These are phyloP conservation scores for Toxostoma redivivum DNA, from an alignment of 2,113 vertebrate species.

Conservation along the genomic window DNA sequence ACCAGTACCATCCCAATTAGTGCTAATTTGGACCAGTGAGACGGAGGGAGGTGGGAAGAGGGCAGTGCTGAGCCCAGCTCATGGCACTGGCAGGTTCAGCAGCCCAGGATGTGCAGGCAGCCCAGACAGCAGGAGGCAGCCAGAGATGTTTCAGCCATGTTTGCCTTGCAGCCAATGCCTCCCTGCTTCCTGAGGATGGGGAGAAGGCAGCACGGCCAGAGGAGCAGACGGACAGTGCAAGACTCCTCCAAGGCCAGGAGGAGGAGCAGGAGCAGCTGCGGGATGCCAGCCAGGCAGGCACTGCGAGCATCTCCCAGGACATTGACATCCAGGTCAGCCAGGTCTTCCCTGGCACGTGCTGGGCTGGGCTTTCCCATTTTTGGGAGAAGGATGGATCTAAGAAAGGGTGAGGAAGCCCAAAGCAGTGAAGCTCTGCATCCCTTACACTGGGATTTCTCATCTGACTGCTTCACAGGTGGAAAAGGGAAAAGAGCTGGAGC, in stretches of 20 bases:
- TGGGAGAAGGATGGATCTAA: rapidly evolving
- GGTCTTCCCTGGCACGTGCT: neutral
- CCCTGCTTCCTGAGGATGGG: neutral
- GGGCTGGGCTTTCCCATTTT: neutral
- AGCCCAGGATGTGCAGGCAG: neutral
- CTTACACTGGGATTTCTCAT: neutral
- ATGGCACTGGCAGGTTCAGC: rapidly evolving
- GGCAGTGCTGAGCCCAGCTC: neutral
- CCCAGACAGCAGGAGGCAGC: neutral
- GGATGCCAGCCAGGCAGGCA: neutral
- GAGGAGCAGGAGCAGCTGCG: slow-evolving; percentile 11
- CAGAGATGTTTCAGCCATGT: rapidly evolving
- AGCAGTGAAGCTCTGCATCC: neutral
- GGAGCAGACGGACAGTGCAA: neutral
- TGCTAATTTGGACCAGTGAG: neutral
- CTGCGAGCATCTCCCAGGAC: neutral
- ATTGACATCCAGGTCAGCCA: neutral
- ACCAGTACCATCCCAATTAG: neutral
- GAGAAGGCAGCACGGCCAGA: neutral
- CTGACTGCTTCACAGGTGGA: slow-evolving; percentile 70
- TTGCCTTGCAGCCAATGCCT: neutral
- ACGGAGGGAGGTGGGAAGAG: neutral
- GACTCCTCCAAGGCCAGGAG: slow-evolving; percentile 37
- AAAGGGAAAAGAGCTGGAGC: slow-evolving; percentile 69
- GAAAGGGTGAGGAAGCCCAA: neutral